Evolutionary conservation across 2,888 invertebrate genomes (phyloP).

Genomic region (Baccha elongata): DNA sequence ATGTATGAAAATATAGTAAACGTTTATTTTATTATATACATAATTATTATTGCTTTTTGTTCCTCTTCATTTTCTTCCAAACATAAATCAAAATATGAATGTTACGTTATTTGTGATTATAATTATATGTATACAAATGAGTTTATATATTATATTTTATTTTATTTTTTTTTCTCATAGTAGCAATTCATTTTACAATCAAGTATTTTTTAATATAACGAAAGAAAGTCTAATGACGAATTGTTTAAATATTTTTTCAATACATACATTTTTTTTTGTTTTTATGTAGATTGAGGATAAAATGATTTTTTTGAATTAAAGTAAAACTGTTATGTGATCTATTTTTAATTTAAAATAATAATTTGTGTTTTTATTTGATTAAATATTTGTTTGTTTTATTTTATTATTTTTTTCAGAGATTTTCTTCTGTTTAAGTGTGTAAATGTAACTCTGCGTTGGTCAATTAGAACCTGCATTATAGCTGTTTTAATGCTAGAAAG

Average conservation of each 20-base stretch:
- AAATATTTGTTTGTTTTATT: neutral
- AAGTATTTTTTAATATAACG: slow-evolving; percentile 68
- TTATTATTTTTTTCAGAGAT: slow-evolving; percentile 6
- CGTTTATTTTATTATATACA: neutral
- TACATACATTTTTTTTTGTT: slow-evolving; percentile 29
- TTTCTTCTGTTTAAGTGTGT: slow-evolving; percentile 16
- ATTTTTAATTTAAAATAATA: slow-evolving; percentile 64
- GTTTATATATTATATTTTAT: slow-evolving; percentile 47
- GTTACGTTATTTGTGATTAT: slow-evolving; percentile 61
- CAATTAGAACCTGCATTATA: too few species aligned
- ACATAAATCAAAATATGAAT: slow-evolving; percentile 33
- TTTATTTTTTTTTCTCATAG: slow-evolving; percentile 46
- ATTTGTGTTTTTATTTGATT: slow-evolving; percentile 59
- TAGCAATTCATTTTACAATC: slow-evolving; percentile 62
- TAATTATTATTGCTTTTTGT: slow-evolving; percentile 30
- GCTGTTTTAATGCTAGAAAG: too few species aligned
- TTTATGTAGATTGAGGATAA: slow-evolving; percentile 55
- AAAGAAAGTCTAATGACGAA: slow-evolving; percentile 53
- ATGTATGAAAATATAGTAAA: slow-evolving; percentile 10
- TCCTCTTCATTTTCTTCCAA: slow-evolving; percentile 67
- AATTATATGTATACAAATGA: slow-evolving; percentile 48
- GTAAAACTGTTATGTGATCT: slow-evolving; percentile 74
- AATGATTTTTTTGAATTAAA: slow-evolving; percentile 62
- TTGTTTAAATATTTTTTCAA: slow-evolving; percentile 44
- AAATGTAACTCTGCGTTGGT: too few species aligned